Evolutionary conservation across 2,797 vertebrate species (phyloP).

Genomic region (Chanos chanos): DNA sequence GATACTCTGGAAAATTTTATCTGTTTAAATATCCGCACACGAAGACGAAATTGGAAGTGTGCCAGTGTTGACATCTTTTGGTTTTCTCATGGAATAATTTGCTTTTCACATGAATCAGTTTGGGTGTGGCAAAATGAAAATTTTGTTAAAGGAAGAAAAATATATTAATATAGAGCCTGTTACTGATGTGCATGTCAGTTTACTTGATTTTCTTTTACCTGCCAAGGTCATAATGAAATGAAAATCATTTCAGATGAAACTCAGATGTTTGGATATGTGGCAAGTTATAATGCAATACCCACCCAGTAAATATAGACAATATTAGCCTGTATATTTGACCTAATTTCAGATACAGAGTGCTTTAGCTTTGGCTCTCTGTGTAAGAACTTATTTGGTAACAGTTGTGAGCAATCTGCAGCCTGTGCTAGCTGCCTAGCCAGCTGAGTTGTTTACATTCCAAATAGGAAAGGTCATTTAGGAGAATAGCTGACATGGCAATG

Average conservation of each 20-base stretch:
- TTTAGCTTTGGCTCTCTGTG: conserved; percentile 39
- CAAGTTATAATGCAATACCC: conserved; percentile 26
- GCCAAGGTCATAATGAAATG: neutral
- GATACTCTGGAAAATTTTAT: conserved; percentile 5
- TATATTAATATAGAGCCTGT: conserved; percentile 12
- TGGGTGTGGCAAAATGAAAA: too few species aligned
- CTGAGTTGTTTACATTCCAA: conserved; percentile 49
- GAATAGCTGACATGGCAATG: conserved; percentile 46
- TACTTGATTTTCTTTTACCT: conserved; percentile 17
- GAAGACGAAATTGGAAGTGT: neutral
- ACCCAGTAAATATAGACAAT: conserved; percentile 27
- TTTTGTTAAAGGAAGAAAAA: neutral
- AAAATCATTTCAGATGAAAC: too few species aligned
- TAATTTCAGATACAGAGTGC: conserved; percentile 44
- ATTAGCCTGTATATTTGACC: conserved; percentile 35
- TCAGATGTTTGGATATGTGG: conserved; percentile 20
- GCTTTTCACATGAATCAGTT: too few species aligned
- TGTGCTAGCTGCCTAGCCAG: conserved; percentile 32
- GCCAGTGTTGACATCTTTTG: neutral
- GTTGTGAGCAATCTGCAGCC: conserved; percentile 43
- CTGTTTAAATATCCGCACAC: neutral
- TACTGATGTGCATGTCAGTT: conserved; percentile 2
- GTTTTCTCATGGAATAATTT: too few species aligned
- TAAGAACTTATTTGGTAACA: conserved; percentile 53
- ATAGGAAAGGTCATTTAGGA: conserved; percentile 46